Evolutionary conservation across 1,140 invertebrate species (phyloP).

Genomic region (Atta cephalotes): DNA sequence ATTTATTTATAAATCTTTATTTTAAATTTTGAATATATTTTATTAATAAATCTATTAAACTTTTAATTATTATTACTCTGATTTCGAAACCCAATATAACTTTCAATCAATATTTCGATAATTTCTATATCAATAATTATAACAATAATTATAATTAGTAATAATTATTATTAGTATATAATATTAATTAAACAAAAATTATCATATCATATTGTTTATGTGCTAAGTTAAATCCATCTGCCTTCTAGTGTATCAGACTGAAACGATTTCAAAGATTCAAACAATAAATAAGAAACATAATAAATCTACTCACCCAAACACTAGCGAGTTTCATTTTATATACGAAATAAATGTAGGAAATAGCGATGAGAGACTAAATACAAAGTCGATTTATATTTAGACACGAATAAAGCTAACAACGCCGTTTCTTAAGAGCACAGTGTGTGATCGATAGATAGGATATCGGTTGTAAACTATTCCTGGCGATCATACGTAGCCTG

Average conservation of each 20-base stretch:
- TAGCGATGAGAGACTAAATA: conserved; percentile 21
- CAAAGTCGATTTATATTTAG: conserved; percentile 49
- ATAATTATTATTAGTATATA: background rate
- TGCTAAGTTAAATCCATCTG: background rate
- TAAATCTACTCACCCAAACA: conserved; percentile 8
- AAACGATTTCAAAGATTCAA: conserved; percentile 6
- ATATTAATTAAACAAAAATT: background rate
- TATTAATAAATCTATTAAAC: background rate
- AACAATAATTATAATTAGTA: background rate
- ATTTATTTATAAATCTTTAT: too few relatives aligned
- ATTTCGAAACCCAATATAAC: background rate
- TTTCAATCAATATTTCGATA: background rate
- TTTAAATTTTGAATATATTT: background rate
- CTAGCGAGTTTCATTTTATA: background rate
- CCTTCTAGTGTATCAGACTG: conserved; percentile 9
- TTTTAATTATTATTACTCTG: background rate
- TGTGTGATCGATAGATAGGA: conserved; percentile 49
- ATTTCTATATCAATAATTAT: background rate
- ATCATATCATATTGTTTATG: background rate
- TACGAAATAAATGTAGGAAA: conserved; percentile 28
- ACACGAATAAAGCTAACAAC: conserved; percentile 15
- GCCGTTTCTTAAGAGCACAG: conserved; percentile 15
- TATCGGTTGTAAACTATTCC: conserved; percentile 44
- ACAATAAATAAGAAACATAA: background rate
- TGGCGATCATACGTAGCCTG: background rate